phyloP scores from a whole-genome alignment of 2,797 vertebrate genomes.

The Hoplostethus atlanticus region DNA sequence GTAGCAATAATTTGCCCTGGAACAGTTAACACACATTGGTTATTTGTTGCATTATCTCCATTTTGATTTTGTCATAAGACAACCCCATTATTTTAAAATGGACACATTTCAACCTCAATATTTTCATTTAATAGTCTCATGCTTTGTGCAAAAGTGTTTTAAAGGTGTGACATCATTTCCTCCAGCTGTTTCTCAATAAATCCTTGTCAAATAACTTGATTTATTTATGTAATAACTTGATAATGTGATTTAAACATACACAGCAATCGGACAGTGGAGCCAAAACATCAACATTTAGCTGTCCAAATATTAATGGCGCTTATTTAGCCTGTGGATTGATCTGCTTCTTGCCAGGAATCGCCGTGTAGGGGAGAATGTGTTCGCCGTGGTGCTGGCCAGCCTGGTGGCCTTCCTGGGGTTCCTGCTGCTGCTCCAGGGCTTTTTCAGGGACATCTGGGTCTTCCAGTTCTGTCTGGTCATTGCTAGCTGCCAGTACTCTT shows the following conservation, averaged over 20 bases:
- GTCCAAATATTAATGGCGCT: not conserved
- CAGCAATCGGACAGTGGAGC: not conserved
- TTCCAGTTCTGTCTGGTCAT: conserved; percentile 96
- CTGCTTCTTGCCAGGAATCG: conserved; percentile 84
- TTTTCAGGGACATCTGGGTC: conserved; percentile 95
- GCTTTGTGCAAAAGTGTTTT: too few relatives aligned
- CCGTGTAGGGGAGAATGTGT: conserved; percentile 89
- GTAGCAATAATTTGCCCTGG: too few relatives aligned
- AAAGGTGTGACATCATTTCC: too few relatives aligned
- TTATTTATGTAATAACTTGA: too few relatives aligned
- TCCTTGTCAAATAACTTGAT: not conserved
- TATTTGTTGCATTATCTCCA: too few relatives aligned
- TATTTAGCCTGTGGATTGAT: not conserved
- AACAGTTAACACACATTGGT: too few relatives aligned
- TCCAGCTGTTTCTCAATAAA: too few relatives aligned
- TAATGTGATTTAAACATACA: not conserved
- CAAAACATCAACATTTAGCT: not conserved
- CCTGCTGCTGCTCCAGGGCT: conserved; percentile 90
- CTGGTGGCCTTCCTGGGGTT: conserved; percentile 93
- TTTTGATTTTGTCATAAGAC: too few relatives aligned
- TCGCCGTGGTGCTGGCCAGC: conserved; percentile 89
- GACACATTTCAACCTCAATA: too few relatives aligned
- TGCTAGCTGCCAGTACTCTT: conserved; percentile 93
- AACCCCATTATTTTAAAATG: too few relatives aligned
- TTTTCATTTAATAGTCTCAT: too few relatives aligned